These are phyloP conservation scores for Diaphora mendica DNA, from an alignment of 2,888 invertebrate genomes.

Conservation along the genomic window DNA sequence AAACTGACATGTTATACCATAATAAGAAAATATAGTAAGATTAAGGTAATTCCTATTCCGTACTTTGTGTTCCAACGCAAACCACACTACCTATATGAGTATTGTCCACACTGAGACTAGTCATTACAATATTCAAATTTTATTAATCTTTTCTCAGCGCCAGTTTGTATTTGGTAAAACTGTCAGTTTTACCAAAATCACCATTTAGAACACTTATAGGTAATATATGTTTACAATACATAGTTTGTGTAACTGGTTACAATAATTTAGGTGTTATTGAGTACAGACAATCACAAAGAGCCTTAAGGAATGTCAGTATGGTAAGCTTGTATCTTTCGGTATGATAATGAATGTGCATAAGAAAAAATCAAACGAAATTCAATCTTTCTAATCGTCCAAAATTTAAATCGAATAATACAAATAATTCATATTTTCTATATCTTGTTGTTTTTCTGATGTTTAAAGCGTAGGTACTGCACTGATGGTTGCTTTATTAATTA, in stretches of 20 bases:
- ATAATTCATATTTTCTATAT: not conserved
- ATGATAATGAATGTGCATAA: not conserved
- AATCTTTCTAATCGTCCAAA: not conserved
- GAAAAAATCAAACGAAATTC: too few species aligned
- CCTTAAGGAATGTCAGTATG: not conserved
- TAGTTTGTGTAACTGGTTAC: not conserved
- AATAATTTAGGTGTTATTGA: not conserved
- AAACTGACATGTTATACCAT: constrained; percentile 1
- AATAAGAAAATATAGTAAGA: constrained; percentile 34
- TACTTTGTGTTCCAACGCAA: constrained; percentile 52
- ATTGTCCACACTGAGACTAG: constrained; percentile 47
- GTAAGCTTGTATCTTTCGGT: not conserved
- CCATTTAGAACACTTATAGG: not conserved
- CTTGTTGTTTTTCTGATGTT: not conserved
- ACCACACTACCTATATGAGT: constrained; percentile 43
- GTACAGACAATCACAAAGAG: not conserved
- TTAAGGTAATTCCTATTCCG: constrained; percentile 49
- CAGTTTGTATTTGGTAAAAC: constrained; percentile 41
- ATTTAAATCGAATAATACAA: not conserved
- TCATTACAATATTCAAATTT: constrained; percentile 61
- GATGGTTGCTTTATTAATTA: too few species aligned
- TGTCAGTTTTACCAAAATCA: constrained; percentile 35
- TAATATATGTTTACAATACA: not conserved
- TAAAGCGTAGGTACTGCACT: not conserved
- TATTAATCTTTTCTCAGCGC: constrained; percentile 43